Evolutionary conservation across 2,113 vertebrate species (phyloP), one percentile per base, ranked within the genome.

Genomic region (Pseudopodoces humilis): DNA sequence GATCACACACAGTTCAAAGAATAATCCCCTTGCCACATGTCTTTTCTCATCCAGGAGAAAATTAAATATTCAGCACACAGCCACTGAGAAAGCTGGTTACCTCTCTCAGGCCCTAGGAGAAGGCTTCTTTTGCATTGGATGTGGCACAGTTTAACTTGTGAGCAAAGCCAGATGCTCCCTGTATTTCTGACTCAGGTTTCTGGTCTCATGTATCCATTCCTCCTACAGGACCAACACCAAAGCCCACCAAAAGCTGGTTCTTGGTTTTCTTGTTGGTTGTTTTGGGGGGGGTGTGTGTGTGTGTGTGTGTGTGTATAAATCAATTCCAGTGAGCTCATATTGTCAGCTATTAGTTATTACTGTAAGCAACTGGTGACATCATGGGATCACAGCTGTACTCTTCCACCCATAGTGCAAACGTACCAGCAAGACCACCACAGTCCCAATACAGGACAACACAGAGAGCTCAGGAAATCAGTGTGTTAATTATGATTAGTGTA

Each of bases 401-500:
- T 35, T 88, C 33, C 30, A 83, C 17, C 8, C 2, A 2, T 2
- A 52, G 18, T 41, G 43, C 35, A 81, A 75, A 90, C 41, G 67
- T 15, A 47, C 9, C 50, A 55, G 31, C 46, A 85, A 43, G 76
- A 90, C 83, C 90, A 88, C 79, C 79, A 50, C 1, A 64, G 67
- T 50, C 35, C 59, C 52, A 49, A 41, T 24, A 68, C 44, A 33
- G 71, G 88, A 88, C 72, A 94, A 92, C 71, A 83, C 3, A 58
- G 0, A 83, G 79, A 46, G 58, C 86, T 90, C 76, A 95, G 93
- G 93, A 93, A 96, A 93, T 90, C 93, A 46, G 56, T 81, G 88
- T 88, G 94, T 94, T 96, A 96, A 96, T 96, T 96, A 92, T 90
- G 85, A 96, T 95, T 94, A 94, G 76, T 3, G 9, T 88, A 95